These are phyloP conservation scores for Andricus grossulariae DNA, from an alignment of 1,140 invertebrate genomes.

Conservation along the genomic window DNA sequence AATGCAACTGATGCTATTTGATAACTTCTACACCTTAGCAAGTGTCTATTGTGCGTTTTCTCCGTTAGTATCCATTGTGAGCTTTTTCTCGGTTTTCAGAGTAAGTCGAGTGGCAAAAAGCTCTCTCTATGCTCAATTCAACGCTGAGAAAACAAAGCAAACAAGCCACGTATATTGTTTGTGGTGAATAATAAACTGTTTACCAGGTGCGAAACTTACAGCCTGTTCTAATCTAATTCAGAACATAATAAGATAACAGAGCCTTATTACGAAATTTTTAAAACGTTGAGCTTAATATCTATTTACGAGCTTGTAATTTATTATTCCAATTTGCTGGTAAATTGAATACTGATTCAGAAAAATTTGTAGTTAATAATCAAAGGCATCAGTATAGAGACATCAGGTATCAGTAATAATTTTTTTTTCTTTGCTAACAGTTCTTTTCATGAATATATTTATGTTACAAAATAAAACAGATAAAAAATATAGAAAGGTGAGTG, in stretches of 20 bases:
- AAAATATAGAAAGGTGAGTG: too few species aligned
- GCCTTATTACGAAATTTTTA: background rate
- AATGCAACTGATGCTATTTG: conserved; percentile 24
- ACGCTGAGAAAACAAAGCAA: conserved; percentile 9
- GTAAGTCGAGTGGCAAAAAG: conserved; percentile 17
- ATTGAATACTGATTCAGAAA: too few species aligned
- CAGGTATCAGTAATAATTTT: too few species aligned
- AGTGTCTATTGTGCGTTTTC: conserved; percentile 17
- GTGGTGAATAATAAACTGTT: conserved; percentile 6
- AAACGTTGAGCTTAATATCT: too few species aligned
- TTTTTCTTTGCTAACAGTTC: too few species aligned
- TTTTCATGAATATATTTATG: too few species aligned
- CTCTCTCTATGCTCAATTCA: conserved; percentile 18
- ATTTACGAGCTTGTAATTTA: too few species aligned
- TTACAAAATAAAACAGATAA: too few species aligned
- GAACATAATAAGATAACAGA: background rate
- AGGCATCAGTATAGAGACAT: too few species aligned
- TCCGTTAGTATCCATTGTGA: conserved; percentile 8
- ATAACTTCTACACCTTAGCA: conserved; percentile 20
- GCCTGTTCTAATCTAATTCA: background rate
- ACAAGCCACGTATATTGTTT: background rate
- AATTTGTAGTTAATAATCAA: too few species aligned
- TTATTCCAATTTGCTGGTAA: too few species aligned
- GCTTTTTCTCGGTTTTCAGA: background rate
- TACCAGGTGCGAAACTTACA: background rate